phyloP scores from a whole-genome alignment of 2,888 invertebrate species.

The Cephus nigrinus region DNA sequence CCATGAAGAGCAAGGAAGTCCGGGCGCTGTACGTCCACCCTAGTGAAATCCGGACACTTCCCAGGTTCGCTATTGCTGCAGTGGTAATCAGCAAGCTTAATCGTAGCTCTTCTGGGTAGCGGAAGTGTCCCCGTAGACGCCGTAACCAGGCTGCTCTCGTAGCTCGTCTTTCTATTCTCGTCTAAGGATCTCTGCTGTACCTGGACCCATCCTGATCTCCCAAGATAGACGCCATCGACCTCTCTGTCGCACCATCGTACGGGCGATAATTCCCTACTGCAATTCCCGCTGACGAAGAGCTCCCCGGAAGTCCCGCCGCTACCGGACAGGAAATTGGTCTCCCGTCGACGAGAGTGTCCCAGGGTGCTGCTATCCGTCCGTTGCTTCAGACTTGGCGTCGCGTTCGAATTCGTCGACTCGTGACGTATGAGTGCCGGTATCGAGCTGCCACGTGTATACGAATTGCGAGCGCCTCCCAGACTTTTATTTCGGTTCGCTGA shows the following conservation, averaged over 20 bases:
- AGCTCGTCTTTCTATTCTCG: conserved; percentile 66
- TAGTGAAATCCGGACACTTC: conserved; percentile 50
- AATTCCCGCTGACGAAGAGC: conserved; percentile 64
- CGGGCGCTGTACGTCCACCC: conserved; percentile 53
- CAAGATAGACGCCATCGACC: conserved; percentile 72
- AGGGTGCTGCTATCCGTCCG: conserved; percentile 51
- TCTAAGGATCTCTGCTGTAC: conserved; percentile 71
- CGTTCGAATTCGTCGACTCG: conserved; percentile 34
- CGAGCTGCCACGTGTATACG: conserved; percentile 52
- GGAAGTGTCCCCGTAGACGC: conserved; percentile 60
- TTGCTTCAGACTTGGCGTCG: conserved; percentile 32
- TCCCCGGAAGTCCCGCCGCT: conserved; percentile 67
- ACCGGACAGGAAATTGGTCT: conserved; percentile 58
- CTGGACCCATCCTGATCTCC: conserved; percentile 71
- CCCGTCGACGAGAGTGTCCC: conserved; percentile 50
- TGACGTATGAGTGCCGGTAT: conserved; percentile 54
- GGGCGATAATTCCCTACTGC: conserved; percentile 70
- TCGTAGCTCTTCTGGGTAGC: conserved; percentile 63
- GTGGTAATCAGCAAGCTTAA: conserved; percentile 70
- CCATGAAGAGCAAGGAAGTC: conserved; percentile 53
- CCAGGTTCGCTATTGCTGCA: conserved; percentile 63
- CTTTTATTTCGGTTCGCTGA: conserved; percentile 42
- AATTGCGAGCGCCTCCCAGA: conserved; percentile 38
- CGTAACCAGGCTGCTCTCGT: conserved; percentile 45
- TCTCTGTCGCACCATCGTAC: conserved; percentile 72